phyloP scores from a whole-genome alignment of 2,113 vertebrate genomes.

The Microcebus jonahi region DNA sequence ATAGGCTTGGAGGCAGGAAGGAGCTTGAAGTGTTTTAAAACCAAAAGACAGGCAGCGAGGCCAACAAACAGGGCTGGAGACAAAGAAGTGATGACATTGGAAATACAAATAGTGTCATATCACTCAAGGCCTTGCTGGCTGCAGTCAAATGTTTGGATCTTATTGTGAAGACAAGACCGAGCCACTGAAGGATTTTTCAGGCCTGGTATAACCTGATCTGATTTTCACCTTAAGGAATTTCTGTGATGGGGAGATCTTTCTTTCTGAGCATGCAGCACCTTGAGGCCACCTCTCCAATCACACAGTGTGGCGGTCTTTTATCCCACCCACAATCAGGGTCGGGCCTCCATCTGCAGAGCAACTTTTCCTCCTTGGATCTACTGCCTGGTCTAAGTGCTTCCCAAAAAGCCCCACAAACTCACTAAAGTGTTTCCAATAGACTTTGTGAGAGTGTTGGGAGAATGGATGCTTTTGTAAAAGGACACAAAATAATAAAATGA shows the following conservation, averaged over 20 bases:
- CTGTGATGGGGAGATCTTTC: not conserved
- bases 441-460: conserved; percentile 27
- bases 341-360: not conserved
- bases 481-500: conserved; percentile 58
- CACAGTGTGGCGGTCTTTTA: not conserved
- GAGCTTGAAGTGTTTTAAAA: not conserved
- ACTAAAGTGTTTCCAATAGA: conserved; percentile 44
- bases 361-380: conserved; percentile 37
- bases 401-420: conserved; percentile 47
- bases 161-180: not conserved
- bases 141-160: not conserved
- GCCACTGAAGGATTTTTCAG: conserved; percentile 28
- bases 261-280: not conserved
- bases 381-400: not conserved
- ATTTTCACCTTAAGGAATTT: conserved; percentile 45
- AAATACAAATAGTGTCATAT: conserved; percentile 19
- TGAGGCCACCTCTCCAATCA: not conserved
- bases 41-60: not conserved
- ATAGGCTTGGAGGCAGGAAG: not conserved
- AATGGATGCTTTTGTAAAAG: conserved; percentile 58
- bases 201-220: not conserved
- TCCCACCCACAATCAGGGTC: not conserved
- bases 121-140: not conserved
- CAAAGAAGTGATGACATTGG: not conserved
- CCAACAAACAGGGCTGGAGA: not conserved